phyloP scores from a whole-genome alignment of 2,888 invertebrate genomes.

The Ecdyonurus torrentis region DNA sequence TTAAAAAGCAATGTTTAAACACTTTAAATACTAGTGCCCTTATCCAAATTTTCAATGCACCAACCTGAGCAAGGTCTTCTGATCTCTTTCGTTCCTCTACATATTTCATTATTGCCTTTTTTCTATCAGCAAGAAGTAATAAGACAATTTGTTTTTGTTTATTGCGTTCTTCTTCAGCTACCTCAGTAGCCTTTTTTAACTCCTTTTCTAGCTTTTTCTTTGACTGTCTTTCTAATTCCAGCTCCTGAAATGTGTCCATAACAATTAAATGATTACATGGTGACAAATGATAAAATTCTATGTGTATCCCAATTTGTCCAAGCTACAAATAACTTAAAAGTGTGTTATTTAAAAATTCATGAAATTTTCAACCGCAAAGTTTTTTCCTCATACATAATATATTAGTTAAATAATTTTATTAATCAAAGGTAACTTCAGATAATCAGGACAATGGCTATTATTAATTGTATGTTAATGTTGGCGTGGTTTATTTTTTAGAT shows the following conservation, averaged over 20 bases:
- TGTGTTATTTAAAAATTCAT: too few relatives aligned
- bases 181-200: constrained; percentile 45
- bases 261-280: background rate
- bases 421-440: too few relatives aligned
- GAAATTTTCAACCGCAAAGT: too few relatives aligned
- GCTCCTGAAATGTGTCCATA: constrained; percentile 33
- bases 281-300: background rate
- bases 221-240: constrained; percentile 50
- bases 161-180: constrained; percentile 50
- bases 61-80: constrained; percentile 54
- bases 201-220: constrained; percentile 54
- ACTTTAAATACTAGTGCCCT: too few relatives aligned
- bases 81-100: constrained; percentile 63
- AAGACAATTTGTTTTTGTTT: constrained; percentile 63
- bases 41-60: constrained; percentile 3
- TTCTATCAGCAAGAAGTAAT: constrained; percentile 52
- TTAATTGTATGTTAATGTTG: too few relatives aligned
- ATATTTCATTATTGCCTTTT: constrained; percentile 59
- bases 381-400: background rate
- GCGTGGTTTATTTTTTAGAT: too few relatives aligned
- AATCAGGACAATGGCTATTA: too few relatives aligned
- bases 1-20: background rate
- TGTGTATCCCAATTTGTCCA: background rate
- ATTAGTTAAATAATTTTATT: too few relatives aligned
- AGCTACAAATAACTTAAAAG: background rate